Evolutionary conservation across 2,888 invertebrate genomes (phyloP).

Genomic region (Spisula subtruncata): DNA sequence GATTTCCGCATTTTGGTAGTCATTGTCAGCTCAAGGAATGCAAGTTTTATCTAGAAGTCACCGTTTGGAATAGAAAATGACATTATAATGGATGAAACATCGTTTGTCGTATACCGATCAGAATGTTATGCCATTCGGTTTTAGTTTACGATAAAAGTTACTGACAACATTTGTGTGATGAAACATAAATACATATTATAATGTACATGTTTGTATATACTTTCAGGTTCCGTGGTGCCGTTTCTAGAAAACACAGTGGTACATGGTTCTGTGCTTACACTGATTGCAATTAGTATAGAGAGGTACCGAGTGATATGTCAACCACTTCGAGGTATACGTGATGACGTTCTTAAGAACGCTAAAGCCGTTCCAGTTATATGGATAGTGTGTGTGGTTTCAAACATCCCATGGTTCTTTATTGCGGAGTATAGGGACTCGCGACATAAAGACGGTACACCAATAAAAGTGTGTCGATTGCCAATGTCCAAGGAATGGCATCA

Average conservation of each 20-base stretch:
- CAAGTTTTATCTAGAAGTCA: too few relatives aligned
- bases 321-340: conserved; percentile 90
- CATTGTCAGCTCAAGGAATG: too few relatives aligned
- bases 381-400: conserved; percentile 83
- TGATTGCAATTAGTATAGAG: conserved; percentile 97
- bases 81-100: too few relatives aligned
- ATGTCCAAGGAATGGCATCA: conserved; percentile 63
- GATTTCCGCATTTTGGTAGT: too few relatives aligned
- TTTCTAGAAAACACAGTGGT: conserved; percentile 97
- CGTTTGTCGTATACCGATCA: too few relatives aligned
- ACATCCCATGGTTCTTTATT: conserved; percentile 87
- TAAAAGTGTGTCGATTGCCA: conserved; percentile 74
- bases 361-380: conserved; percentile 70
- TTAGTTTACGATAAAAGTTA: too few relatives aligned
- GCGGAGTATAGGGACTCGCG: conserved; percentile 65
- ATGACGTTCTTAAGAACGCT: conserved; percentile 50
- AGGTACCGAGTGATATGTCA: conserved; percentile 96
- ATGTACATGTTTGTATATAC: neutral
- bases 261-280: conserved; percentile 96
- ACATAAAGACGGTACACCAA: conserved; percentile 74
- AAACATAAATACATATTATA: too few relatives aligned
- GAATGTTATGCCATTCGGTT: too few relatives aligned
- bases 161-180: too few relatives aligned
- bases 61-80: too few relatives aligned
- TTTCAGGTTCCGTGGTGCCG: conserved; percentile 95